Evolutionary conservation across 2,113 vertebrate species (phyloP).

Genomic region (Ranitomeya variabilis): DNA sequence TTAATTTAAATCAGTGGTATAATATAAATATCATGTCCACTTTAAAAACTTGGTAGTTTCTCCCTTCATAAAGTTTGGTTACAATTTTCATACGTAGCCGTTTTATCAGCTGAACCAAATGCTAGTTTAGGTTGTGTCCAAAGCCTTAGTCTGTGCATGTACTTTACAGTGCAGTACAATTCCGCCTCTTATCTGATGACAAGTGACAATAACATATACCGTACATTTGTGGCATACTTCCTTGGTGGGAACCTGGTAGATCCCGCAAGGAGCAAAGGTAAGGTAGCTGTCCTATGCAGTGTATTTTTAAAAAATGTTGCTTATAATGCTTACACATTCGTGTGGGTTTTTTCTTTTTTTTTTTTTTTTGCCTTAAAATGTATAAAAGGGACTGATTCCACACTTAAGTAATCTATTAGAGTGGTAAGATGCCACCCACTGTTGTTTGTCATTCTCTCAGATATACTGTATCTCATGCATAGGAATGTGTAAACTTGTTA

Average conservation of each 20-base stretch:
- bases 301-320: neutral
- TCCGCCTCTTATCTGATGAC: neutral
- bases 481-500: constrained; percentile 81
- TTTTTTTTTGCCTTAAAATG: neutral
- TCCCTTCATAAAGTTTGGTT: neutral
- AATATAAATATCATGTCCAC: neutral
- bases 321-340: neutral
- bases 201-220: neutral
- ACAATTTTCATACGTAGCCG: neutral
- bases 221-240: neutral
- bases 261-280: neutral
- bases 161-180: neutral
- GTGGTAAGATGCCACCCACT: neutral
- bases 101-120: neutral
- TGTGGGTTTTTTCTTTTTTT: neutral
- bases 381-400: constrained; percentile 29
- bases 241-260: neutral
- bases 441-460: neutral
- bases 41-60: neutral
- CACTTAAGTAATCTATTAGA: neutral
- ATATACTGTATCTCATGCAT: constrained; percentile 58
- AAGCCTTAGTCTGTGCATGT: neutral
- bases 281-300: neutral
- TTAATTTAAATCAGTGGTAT: neutral
- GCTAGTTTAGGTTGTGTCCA: neutral